These are phyloP conservation scores for Drosophila kurseongensis DNA, from an alignment of 1,140 invertebrate species.

Conservation along the genomic window DNA sequence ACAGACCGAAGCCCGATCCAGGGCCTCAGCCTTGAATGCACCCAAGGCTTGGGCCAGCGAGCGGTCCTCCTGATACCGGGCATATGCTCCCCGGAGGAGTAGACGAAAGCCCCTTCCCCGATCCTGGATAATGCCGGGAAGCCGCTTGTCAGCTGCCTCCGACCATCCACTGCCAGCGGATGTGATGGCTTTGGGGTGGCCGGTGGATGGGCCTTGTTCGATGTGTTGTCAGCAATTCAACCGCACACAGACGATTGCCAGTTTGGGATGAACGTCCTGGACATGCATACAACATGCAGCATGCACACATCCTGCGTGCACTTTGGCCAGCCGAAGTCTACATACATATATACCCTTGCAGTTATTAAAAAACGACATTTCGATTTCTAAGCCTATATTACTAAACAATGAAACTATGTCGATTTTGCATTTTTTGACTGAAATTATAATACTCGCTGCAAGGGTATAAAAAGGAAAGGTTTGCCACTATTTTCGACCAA, in stretches of 20 bases:
- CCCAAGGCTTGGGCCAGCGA: conserved; percentile 26
- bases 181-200: conserved; percentile 5
- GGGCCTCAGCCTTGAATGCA: conserved; percentile 37
- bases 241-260: conserved; percentile 52
- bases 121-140: not conserved
- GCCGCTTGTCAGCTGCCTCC: conserved; percentile 22
- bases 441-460: too few species aligned
- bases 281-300: conserved; percentile 6
- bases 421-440: too few species aligned
- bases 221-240: conserved; percentile 49
- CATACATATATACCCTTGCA: too few species aligned
- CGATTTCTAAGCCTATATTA: too few species aligned
- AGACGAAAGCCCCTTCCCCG: not conserved
- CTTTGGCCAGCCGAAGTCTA: too few species aligned
- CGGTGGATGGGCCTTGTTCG: not conserved
- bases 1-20: conserved; percentile 16
- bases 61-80: not conserved
- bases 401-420: too few species aligned
- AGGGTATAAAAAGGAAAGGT: too few species aligned
- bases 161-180: conserved; percentile 8
- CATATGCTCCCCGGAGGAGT: conserved; percentile 10
- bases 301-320: conserved; percentile 32
- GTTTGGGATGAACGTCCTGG: conserved; percentile 36
- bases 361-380: too few species aligned
- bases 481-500: too few species aligned